These are phyloP conservation scores for Melanotaenia trifasciata DNA, from an alignment of 2,797 vertebrate species.

Conservation along the genomic window DNA sequence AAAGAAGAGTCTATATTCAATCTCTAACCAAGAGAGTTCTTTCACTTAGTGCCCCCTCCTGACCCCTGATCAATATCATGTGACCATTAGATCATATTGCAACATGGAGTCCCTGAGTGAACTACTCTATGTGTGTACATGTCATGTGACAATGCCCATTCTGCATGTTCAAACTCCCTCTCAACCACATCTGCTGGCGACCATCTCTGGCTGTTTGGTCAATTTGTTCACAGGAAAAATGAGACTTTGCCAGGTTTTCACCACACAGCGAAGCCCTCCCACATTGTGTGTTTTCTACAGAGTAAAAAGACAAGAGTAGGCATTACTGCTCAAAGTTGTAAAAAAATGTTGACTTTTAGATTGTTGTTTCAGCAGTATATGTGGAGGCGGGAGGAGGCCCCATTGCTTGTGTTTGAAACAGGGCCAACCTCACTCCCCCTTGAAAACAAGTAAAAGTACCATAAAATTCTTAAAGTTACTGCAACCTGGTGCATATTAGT, in stretches of 20 bases:
- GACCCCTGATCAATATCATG: constrained; percentile 55
- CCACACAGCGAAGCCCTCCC: constrained; percentile 21
- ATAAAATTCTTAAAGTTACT: constrained; percentile 12
- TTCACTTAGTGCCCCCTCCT: not conserved
- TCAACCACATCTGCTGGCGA: constrained; percentile 5
- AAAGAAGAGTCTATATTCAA: not conserved
- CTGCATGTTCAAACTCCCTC: not conserved
- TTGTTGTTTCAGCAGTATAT: constrained; percentile 72
- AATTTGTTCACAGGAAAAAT: constrained; percentile 7
- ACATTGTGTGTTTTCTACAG: constrained; percentile 24
- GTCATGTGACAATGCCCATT: constrained; percentile 17
- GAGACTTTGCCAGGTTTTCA: constrained; percentile 6
- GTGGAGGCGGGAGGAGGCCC: constrained; percentile 66
- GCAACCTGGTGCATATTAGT: constrained; percentile 4
- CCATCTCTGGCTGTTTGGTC: constrained; percentile 2
- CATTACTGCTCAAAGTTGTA: constrained; percentile 28
- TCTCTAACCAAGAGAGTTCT: not conserved
- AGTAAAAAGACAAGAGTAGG: constrained; percentile 29
- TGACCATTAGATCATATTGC: constrained; percentile 27
- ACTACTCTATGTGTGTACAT: not conserved
- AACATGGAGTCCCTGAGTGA: constrained; percentile 8
- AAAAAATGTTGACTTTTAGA: constrained; percentile 39
- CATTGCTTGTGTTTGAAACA: constrained; percentile 53
- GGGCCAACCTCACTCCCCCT: constrained; percentile 61
- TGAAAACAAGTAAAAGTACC: constrained; percentile 16